Conservation (phyloP, 1,140 invertebrate genomes). For the Gonatopus flavifemur region DNA sequence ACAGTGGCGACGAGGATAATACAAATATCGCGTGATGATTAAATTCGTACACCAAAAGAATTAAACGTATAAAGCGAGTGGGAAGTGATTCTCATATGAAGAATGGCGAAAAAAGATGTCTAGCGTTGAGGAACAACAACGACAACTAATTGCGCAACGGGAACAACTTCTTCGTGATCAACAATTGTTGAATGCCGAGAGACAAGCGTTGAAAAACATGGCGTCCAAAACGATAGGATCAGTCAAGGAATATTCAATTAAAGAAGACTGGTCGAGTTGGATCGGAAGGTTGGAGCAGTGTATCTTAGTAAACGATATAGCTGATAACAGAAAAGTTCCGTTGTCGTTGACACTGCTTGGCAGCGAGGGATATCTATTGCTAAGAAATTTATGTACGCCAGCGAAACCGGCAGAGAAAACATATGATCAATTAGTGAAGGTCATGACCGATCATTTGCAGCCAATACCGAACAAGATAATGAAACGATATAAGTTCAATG, state of each 20-base stretch:
- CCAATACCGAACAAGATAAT: constrained; percentile 14
- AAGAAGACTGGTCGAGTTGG: constrained; percentile 16
- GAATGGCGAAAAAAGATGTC: no score
- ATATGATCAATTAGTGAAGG: neutral
- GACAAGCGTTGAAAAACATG: neutral
- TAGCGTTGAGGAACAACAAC: neutral
- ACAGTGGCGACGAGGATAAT: no score
- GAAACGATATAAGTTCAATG: constrained; percentile 23
- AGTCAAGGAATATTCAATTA: constrained; percentile 8
- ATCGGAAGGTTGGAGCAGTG: constrained; percentile 19
- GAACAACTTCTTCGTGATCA: neutral
- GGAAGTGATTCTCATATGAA: no score
- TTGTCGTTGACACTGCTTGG: constrained; percentile 20
- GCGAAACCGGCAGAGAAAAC: neutral
- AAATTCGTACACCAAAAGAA: no score
- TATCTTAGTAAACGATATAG: constrained; percentile 4
- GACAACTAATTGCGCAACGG: neutral
- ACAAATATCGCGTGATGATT: no score
- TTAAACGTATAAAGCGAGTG: no score
- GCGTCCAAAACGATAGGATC: neutral
- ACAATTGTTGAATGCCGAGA: neutral
- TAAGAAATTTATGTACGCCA: constrained; percentile 24
- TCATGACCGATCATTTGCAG: no score
- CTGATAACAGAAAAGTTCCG: constrained; percentile 1
- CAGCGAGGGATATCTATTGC: constrained; percentile 16